A percentile compares a stretch with the other conserved stretches of the same genome.
Evolutionary conservation across 2,888 invertebrate species (phyloP).

Genomic region (Andrena camellia): DNA sequence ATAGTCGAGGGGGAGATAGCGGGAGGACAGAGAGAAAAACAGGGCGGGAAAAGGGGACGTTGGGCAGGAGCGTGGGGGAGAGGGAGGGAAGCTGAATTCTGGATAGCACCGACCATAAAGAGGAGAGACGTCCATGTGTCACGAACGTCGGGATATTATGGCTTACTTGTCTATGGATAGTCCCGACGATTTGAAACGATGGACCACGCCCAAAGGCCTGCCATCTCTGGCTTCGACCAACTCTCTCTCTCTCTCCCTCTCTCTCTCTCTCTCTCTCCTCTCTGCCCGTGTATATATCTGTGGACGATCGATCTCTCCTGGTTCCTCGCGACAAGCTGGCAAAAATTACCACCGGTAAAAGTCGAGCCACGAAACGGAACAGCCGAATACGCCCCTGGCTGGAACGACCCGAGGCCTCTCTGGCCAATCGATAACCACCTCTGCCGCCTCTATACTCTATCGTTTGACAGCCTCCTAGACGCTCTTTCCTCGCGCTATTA

Average conservation of each 20-base stretch:
- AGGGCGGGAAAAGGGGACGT: background rate
- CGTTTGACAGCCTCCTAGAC: constrained; percentile 69
- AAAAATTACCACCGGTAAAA: constrained; percentile 68
- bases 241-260: constrained; percentile 28
- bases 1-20: constrained; percentile 36
- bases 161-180: constrained; percentile 56
- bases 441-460: constrained; percentile 39
- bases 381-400: constrained; percentile 70
- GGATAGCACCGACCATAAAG: constrained; percentile 46
- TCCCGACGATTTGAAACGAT: constrained; percentile 60
- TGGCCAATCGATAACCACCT: constrained; percentile 69
- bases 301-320: constrained; percentile 64
- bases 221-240: constrained; percentile 65
- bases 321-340: constrained; percentile 66
- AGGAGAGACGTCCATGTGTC: constrained; percentile 47
- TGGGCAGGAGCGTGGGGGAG: background rate
- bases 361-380: constrained; percentile 68
- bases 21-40: background rate
- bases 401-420: constrained; percentile 61
- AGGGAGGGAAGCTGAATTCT: constrained; percentile 23
- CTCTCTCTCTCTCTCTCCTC: constrained; percentile 8
- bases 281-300: constrained; percentile 4
- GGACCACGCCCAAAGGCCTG: constrained; percentile 71
- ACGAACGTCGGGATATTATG: constrained; percentile 51
- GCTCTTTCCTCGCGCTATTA: constrained; percentile 51